Evolutionary conservation across 2,113 vertebrate species (phyloP), one percentile per base, ranked within the genome.

Genomic region (Vicugna pacos): DNA sequence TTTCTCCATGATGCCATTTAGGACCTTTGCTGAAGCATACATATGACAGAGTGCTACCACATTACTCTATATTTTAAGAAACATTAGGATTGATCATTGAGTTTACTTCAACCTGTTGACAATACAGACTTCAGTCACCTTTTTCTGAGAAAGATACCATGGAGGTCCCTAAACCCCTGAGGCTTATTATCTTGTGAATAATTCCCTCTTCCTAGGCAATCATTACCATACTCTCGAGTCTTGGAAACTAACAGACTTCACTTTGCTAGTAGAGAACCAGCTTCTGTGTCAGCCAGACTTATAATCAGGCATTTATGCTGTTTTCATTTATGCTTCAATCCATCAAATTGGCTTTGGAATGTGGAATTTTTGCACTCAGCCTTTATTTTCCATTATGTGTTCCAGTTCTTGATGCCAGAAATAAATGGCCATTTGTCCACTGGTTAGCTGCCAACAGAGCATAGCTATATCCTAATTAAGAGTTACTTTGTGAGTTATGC

Each of bases 321-420:
- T 93, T 89, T 93, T 94, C 77, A 89, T 93, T 94, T 94, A 95
- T 0, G 35, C n/a, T 97, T 89, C 88, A 94, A 70, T 93, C 70
- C 85, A 67, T 93, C 60, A 89, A 83, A 96, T 69, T 89, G 92
- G 76, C 65, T 96, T 97, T 85, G 38, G 56, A 94, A 95, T 82
- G 73, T 95, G 50, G 73, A 89, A 94, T 95, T 96, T 91, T 95
- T 96, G 62, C 26, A 93, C 82, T 93, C 28, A 8, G 72, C 11
- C 50, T 79, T 96, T 77, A 93, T 72, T 96, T 97, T 91, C 81
- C 86, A 97, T 77, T 93, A 85, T 81, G 48, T 89, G 62, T 73
- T 96, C 77, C 89, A 94, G 56, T 85, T 96, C 93, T 64, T 77
- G 89, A 94, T 93, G 77, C 67, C 93, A 97, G 75, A 96, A 95